Evolutionary conservation across 2,888 invertebrate species (phyloP).

Genomic region (Polia nebulosa): DNA sequence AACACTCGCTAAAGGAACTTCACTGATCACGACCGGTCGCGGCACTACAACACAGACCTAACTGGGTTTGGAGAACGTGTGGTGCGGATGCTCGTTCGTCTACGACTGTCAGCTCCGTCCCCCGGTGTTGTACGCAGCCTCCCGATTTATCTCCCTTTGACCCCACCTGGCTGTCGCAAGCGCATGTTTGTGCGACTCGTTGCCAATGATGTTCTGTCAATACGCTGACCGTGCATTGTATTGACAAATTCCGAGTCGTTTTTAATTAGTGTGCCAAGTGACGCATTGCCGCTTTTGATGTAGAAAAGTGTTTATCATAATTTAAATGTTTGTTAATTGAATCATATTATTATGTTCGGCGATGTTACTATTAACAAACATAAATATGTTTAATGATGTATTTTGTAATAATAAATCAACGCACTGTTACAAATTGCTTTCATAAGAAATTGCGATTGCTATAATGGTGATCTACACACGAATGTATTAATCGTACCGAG

Average conservation of each 20-base stretch:
- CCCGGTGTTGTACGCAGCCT: slow-evolving; percentile 81
- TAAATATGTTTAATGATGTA: slow-evolving; percentile 36
- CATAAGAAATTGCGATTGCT: slow-evolving; percentile 53
- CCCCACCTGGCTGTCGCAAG: slow-evolving; percentile 88
- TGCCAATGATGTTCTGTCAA: slow-evolving; percentile 90
- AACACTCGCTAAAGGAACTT: slow-evolving; percentile 65
- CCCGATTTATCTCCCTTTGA: slow-evolving; percentile 89
- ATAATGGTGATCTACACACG: slow-evolving; percentile 56
- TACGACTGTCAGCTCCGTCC: slow-evolving; percentile 83
- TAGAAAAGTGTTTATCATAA: slow-evolving; percentile 56
- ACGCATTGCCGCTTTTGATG: slow-evolving; percentile 68
- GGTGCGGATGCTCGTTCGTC: slow-evolving; percentile 87
- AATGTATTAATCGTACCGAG: slow-evolving; percentile 59
- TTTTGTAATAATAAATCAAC: slow-evolving; percentile 57
- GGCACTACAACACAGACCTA: slow-evolving; percentile 81
- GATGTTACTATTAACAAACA: slow-evolving; percentile 21
- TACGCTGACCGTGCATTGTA: slow-evolving; percentile 85
- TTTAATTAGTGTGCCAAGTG: slow-evolving; percentile 84
- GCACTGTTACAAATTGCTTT: slow-evolving; percentile 57
- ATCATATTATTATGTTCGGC: slow-evolving; percentile 39
- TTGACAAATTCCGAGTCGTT: slow-evolving; percentile 81
- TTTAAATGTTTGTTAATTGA: slow-evolving; percentile 57
- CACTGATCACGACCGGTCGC: slow-evolving; percentile 59
- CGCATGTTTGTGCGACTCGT: slow-evolving; percentile 72
- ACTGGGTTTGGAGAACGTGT: slow-evolving; percentile 85